A percentile compares a stretch with the other conserved stretches of the same genome.
These are phyloP conservation scores for Sesia bembeciformis DNA, from an alignment of 2,888 invertebrate species.

Conservation along the genomic window DNA sequence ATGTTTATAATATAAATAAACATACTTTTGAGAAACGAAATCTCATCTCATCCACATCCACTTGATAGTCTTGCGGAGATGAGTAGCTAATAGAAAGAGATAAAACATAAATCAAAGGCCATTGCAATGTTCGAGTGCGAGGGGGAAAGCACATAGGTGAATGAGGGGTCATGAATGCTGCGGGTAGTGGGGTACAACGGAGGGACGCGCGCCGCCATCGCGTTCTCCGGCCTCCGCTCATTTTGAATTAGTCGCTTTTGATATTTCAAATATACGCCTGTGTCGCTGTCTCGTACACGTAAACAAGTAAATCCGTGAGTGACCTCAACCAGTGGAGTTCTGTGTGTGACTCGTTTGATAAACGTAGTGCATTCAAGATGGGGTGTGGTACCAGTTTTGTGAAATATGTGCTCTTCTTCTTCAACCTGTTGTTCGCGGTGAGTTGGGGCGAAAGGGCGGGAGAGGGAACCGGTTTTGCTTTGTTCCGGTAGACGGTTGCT, in stretches of 20 bases:
- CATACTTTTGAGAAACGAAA: neutral
- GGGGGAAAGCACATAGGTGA: conserved; percentile 42
- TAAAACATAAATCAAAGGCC: conserved; percentile 9
- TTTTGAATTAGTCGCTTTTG: conserved; percentile 54
- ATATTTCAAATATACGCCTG: conserved; percentile 21
- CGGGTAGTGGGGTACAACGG: conserved; percentile 19
- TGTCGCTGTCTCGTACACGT: conserved; percentile 20
- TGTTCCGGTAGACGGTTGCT: conserved; percentile 44
- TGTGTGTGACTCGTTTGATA: conserved; percentile 41
- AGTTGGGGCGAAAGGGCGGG: conserved; percentile 64
- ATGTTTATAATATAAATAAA: neutral
- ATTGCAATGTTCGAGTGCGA: conserved; percentile 19
- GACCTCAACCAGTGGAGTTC: conserved; percentile 43
- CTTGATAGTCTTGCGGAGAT: conserved; percentile 20
- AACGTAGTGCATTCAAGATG: conserved; percentile 64
- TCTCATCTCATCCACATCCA: neutral
- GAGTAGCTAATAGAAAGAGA: conserved; percentile 32
- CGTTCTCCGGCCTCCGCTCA: conserved; percentile 31
- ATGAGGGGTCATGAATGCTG: conserved; percentile 56
- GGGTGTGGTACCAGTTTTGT: conserved; percentile 84
- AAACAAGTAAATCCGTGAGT: conserved; percentile 47
- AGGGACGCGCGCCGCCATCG: conserved; percentile 49
- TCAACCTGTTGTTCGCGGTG: conserved; percentile 85
- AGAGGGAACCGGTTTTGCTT: conserved; percentile 55
- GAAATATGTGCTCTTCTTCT: conserved; percentile 87